Percentiles rank a stretch among this genome's conserved stretches.
These are phyloP conservation scores for Aleadryas rufinucha DNA, from an alignment of 2,113 vertebrate species.

Conservation along the genomic window DNA sequence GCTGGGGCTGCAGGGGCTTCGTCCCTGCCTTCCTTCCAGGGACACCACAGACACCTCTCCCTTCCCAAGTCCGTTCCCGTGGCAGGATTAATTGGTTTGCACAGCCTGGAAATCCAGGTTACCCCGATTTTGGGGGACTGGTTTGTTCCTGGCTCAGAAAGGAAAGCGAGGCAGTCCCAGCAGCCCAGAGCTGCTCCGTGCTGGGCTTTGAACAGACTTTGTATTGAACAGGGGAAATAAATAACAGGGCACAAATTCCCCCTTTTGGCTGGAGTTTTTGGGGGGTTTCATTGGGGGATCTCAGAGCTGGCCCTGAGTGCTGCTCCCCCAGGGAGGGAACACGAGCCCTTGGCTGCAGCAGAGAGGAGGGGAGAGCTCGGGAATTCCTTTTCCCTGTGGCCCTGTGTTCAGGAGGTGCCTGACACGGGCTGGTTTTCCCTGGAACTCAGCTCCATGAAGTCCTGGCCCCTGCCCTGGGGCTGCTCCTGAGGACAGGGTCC, in stretches of 20 bases:
- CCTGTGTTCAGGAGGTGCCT: not conserved
- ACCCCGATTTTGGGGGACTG: accelerated
- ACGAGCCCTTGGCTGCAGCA: not conserved
- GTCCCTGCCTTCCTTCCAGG: not conserved
- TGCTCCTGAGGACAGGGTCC: not conserved
- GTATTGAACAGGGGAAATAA: not conserved
- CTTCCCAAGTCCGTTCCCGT: accelerated
- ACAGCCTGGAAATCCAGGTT: not conserved
- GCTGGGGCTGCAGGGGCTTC: not conserved
- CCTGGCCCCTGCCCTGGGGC: not conserved
- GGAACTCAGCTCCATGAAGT: not conserved
- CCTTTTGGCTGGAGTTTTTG: not conserved
- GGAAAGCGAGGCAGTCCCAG: not conserved
- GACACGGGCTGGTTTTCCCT: not conserved
- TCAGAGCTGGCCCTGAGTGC: not conserved
- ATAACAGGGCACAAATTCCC: accelerated
- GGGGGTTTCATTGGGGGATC: not conserved
- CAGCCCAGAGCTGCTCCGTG: not conserved
- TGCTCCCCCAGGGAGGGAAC: not conserved
- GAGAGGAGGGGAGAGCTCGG: accelerated
- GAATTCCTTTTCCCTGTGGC: not conserved
- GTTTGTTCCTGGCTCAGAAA: not conserved
- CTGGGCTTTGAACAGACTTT: not conserved
- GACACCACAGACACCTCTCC: accelerated
- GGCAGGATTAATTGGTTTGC: not conserved